These are phyloP conservation scores for Liodrosophila aerea DNA, from an alignment of 2,888 invertebrate genomes.

Conservation along the genomic window DNA sequence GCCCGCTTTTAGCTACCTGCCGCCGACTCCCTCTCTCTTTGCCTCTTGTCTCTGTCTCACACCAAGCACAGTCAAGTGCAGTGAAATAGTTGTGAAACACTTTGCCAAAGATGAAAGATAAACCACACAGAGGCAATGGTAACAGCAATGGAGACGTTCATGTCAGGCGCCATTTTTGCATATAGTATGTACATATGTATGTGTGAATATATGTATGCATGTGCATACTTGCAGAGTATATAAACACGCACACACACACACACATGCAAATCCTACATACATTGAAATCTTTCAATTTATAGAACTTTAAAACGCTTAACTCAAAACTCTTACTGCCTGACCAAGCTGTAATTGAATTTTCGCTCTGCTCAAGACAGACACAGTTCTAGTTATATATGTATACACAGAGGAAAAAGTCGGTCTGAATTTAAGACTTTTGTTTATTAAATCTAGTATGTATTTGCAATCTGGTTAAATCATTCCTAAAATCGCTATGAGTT, in stretches of 20 bases:
- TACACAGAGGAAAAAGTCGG: too few relatives aligned
- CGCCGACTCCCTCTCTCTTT: neutral
- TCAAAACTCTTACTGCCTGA: conserved; percentile 8
- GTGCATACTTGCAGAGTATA: too few relatives aligned
- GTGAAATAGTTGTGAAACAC: conserved; percentile 77
- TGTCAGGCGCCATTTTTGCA: conserved; percentile 50
- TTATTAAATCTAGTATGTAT: too few relatives aligned
- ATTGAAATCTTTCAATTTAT: conserved; percentile 25
- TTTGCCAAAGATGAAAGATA: conserved; percentile 79
- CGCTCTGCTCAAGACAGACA: too few relatives aligned
- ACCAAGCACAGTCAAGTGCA: conserved; percentile 63
- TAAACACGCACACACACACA: neutral
- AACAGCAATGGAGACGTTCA: conserved; percentile 35
- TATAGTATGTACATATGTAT: conserved; percentile 10
- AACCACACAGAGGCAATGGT: conserved; percentile 47
- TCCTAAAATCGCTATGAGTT: too few relatives aligned
- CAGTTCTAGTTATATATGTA: too few relatives aligned
- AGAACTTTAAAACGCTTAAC: conserved; percentile 38
- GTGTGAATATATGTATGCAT: too few relatives aligned
- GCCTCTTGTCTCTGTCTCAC: neutral
- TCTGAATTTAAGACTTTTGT: too few relatives aligned
- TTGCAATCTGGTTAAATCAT: too few relatives aligned
- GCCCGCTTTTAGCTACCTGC: neutral
- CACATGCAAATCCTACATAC: neutral
- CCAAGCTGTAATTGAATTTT: conserved; percentile 31